Conservation (phyloP, 2,797 vertebrate species). For the Carapus acus region DNA sequence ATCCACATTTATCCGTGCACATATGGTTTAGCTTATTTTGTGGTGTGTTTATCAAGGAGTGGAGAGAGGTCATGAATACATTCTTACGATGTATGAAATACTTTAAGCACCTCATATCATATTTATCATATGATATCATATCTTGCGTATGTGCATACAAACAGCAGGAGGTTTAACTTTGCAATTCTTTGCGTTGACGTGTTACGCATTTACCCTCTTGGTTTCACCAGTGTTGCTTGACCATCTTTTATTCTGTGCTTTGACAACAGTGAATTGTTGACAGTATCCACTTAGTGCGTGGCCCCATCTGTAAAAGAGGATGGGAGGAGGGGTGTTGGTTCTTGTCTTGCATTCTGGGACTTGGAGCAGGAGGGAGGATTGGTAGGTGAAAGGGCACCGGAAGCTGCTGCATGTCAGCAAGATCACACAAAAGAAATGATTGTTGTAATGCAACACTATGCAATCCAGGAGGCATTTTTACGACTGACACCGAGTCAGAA, state of each 20-base stretch:
- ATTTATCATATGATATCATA: too few species aligned
- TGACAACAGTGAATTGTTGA: constrained; percentile 59
- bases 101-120: too few species aligned
- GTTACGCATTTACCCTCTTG: constrained; percentile 10
- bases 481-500: constrained; percentile 15
- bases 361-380: constrained; percentile 26
- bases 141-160: constrained; percentile 2
- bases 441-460: constrained; percentile 12
- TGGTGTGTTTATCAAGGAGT: background rate
- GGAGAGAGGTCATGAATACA: background rate
- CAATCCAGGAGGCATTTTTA: constrained; percentile 32
- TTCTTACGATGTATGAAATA: too few species aligned
- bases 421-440: constrained; percentile 9
- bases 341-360: constrained; percentile 34
- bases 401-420: constrained; percentile 42
- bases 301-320: constrained; percentile 26
- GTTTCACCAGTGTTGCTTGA: constrained; percentile 7
- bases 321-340: constrained; percentile 21
- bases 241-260: constrained; percentile 53
- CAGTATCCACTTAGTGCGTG: constrained; percentile 49
- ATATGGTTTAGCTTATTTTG: too few species aligned
- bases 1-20: too few species aligned
- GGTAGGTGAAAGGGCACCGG: constrained; percentile 46
- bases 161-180: too few species aligned
- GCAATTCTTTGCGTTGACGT: too few species aligned